A percentile compares a stretch with the other conserved stretches of the same genome.
These are phyloP conservation scores for Cotesia typhae DNA, from an alignment of 1,140 invertebrate genomes.

Conservation along the genomic window DNA sequence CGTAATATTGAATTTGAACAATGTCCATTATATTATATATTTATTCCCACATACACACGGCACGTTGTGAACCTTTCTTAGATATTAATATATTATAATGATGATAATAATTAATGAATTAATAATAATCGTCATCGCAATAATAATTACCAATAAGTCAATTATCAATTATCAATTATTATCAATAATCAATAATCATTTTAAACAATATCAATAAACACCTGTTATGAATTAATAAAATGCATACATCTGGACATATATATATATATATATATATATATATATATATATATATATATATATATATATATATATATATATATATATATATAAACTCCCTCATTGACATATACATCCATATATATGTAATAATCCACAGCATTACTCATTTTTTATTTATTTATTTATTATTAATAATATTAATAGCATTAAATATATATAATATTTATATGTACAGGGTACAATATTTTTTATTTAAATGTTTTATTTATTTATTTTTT, in stretches of 20 bases:
- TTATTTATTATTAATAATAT: conserved; percentile 47
- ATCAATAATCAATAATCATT: not conserved
- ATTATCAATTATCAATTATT: too few species aligned
- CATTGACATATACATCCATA: conserved; percentile 44
- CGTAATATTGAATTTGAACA: conserved; percentile 73
- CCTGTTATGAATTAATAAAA: conserved; percentile 57
- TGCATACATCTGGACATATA: conserved; percentile 50
- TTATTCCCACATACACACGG: conserved; percentile 85
- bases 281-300: conserved; percentile 40
- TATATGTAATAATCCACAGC: conserved; percentile 31
- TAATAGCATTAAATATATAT: conserved; percentile 58
- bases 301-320: conserved; percentile 42
- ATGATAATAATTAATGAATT: conserved; percentile 56
- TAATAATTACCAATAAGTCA: conserved; percentile 40
- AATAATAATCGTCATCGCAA: conserved; percentile 49
- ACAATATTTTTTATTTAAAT: conserved; percentile 55
- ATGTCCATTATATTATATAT: conserved; percentile 84
- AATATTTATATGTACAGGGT: conserved; percentile 66
- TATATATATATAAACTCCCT: conserved; percentile 34
- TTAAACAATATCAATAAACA: conserved; percentile 58
- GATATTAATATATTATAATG: conserved; percentile 69
- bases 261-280: conserved; percentile 37
- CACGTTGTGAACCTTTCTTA: conserved; percentile 86
- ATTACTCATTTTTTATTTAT: too few species aligned
- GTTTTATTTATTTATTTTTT: conserved; percentile 36